Evolutionary conservation across 2,888 invertebrate species (phyloP).

Genomic region (Cerastoderma edule): DNA sequence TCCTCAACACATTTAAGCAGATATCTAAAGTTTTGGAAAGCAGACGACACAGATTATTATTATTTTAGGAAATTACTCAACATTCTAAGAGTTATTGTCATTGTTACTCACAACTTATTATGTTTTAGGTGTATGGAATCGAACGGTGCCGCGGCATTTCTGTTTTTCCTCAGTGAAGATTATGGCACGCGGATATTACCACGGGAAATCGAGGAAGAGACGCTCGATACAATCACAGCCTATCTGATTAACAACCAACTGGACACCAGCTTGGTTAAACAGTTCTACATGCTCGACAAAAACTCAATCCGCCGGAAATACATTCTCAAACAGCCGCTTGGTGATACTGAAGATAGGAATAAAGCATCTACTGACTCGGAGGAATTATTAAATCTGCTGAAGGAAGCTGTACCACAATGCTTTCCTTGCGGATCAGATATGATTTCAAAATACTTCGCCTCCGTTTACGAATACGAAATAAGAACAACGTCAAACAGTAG

Average conservation of each 20-base stretch:
- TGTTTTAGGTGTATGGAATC: conserved; percentile 54
- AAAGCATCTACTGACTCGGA: conserved; percentile 10
- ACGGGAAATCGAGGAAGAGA: conserved; percentile 63
- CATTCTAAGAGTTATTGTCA: too few relatives aligned
- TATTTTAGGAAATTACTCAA: too few relatives aligned
- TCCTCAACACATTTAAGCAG: too few relatives aligned
- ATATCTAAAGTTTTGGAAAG: too few relatives aligned
- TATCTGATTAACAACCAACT: conserved; percentile 56
- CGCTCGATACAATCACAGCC: conserved; percentile 67
- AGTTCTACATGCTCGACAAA: conserved; percentile 72
- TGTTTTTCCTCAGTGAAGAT: conserved; percentile 76
- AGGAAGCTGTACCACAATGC: conserved; percentile 34
- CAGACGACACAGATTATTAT: too few relatives aligned
- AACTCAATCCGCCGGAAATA: conserved; percentile 74
- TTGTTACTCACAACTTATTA: too few relatives aligned
- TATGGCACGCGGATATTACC: conserved; percentile 79
- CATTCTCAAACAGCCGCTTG: conserved; percentile 62
- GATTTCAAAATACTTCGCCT: conserved; percentile 38
- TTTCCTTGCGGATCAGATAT: conserved; percentile 32
- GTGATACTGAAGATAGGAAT: not conserved
- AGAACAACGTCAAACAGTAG: conserved; percentile 28
- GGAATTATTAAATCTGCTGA: conserved; percentile 21
- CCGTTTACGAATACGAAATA: conserved; percentile 45
- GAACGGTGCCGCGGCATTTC: conserved; percentile 55
- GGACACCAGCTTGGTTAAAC: conserved; percentile 63